Evolutionary conservation across 2,888 invertebrate species (phyloP).

Genomic region (Eupithecia pulchellata): DNA sequence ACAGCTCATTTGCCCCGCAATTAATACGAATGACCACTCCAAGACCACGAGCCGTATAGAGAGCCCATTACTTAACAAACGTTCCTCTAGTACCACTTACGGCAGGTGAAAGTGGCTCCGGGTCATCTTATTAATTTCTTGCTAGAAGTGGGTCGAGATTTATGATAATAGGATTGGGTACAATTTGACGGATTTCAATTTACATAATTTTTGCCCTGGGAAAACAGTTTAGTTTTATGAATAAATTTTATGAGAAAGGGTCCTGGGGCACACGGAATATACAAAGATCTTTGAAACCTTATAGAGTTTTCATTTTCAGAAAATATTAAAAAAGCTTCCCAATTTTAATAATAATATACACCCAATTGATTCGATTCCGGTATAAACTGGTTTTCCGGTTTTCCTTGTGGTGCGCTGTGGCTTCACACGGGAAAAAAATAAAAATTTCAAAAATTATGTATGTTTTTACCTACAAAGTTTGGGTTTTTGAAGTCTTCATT

Average conservation of each 20-base stretch:
- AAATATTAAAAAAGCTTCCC: no score
- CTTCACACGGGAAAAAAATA: no score
- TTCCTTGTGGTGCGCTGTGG: no score
- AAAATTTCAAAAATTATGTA: no score
- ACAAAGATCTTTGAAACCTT: no score
- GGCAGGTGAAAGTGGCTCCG: constrained; percentile 37
- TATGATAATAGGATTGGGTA: constrained; percentile 36
- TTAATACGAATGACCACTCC: constrained; percentile 1
- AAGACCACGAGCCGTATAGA: constrained; percentile 3
- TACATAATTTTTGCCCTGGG: constrained; percentile 16
- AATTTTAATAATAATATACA: no score
- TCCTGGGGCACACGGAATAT: no score
- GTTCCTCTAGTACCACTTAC: constrained; percentile 40
- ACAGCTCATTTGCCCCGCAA: constrained; percentile 6
- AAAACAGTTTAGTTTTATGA: neutral
- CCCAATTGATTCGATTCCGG: no score
- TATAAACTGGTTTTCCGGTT: no score
- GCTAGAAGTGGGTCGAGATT: constrained; percentile 43
- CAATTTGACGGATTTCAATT: constrained; percentile 31
- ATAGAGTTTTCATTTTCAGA: no score
- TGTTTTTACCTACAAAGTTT: no score
- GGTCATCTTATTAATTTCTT: constrained; percentile 51
- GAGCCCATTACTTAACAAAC: constrained; percentile 24
- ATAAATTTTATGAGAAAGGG: neutral
- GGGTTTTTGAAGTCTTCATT: no score